Evolutionary conservation across 1,140 invertebrate genomes (phyloP), one percentile per base, ranked within the genome.

Genomic region (Drosophila ercepeae): DNA sequence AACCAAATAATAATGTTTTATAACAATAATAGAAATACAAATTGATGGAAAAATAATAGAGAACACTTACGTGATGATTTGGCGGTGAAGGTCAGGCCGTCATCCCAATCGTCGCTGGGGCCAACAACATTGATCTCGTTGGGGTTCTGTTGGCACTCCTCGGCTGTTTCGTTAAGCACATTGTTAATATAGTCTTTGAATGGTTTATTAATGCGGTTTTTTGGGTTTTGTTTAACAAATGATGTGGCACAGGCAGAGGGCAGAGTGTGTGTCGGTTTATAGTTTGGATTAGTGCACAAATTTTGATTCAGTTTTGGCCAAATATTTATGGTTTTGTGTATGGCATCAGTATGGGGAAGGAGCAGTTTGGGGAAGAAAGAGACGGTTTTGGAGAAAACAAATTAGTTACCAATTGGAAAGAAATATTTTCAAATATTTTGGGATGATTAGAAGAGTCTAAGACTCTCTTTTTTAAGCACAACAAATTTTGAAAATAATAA

Each of bases 61-160:
- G 44, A 44, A 50, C 92, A 95, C 94, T 95, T 94, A 96, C 96
- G 95, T 89, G 95, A 95, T 89, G 95, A 95, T 92, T 96, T 95
- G 42, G 95, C 96, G 69, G 95, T 97, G 91, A 97, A 97, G 70
- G 95, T 97, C 72, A 97, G 96, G 76, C 95, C 95, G 86, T 95
- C 95, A 89, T 97, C 96, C 94, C 95, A 95, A 75, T 96, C 95
- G 55, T 95, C 94, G 36, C 91, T 46, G 90, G 91, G 76, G 18
- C 67, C 72, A 59, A 86, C 70, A 29, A 89, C 89, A 50, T 86
- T 91, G 36, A 90, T 90, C 52, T 91, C 89, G 73, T 90, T 91
- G 34, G 78, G 76, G 76, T 91, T 91, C 32, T 70, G 83, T 72
- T 71, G 83, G 60, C 60, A 60, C 21, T 94, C 93, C 75, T 95